Conservation (phyloP, 1,140 invertebrate genomes). For the Procambarus virginalis region DNA sequence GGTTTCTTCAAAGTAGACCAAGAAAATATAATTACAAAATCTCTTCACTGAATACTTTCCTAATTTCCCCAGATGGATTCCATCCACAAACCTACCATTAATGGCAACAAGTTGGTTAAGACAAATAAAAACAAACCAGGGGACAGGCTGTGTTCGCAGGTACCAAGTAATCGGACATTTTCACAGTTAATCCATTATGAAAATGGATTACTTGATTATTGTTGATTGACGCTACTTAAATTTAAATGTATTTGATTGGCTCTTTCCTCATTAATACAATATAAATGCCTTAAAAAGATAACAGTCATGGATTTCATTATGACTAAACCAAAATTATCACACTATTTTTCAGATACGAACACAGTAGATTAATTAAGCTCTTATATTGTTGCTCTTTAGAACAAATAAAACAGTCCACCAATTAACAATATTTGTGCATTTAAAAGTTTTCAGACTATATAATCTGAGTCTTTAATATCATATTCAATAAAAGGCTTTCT, state of each 20-base stretch:
- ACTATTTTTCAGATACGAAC: background rate
- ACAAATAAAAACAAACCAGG: constrained; percentile 22
- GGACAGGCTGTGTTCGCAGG: constrained; percentile 27
- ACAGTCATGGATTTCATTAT: background rate
- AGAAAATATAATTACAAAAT: constrained; percentile 58
- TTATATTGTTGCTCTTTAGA: background rate
- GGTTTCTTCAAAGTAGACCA: constrained; percentile 53
- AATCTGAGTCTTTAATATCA: constrained; percentile 52
- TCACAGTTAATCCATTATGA: constrained; percentile 19
- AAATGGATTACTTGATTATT: background rate
- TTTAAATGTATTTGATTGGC: constrained; percentile 38
- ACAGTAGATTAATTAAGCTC: constrained; percentile 21
- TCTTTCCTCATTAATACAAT: constrained; percentile 33
- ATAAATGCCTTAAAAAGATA: background rate
- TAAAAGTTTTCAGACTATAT: constrained; percentile 41
- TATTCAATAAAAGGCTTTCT: constrained; percentile 55
- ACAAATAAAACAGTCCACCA: constrained; percentile 8
- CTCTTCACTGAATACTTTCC: constrained; percentile 42
- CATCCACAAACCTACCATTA: constrained; percentile 39
- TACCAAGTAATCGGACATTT: constrained; percentile 40
- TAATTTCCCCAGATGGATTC: constrained; percentile 49
- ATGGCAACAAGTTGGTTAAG: constrained; percentile 58
- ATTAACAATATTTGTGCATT: constrained; percentile 56
- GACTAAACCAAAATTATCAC: background rate
- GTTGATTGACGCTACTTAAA: constrained; percentile 13